These are phyloP conservation scores for Cheilosia urbana DNA, from an alignment of 2,888 invertebrate species.

Conservation along the genomic window DNA sequence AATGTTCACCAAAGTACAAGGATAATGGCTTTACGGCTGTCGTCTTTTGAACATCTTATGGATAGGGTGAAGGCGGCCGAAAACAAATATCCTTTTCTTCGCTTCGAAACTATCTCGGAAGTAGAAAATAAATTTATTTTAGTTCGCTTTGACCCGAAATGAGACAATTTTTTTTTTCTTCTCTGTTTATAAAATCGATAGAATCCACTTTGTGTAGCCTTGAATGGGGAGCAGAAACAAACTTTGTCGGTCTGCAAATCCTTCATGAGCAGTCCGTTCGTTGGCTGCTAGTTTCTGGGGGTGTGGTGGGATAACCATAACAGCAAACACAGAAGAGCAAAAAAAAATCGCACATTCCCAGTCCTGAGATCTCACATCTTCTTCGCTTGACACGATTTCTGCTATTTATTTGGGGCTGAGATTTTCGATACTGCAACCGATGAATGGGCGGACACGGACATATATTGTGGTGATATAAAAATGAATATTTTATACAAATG, in stretches of 20 bases:
- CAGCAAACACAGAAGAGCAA: conserved; percentile 32
- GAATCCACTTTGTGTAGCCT: conserved; percentile 50
- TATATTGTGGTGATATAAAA: conserved; percentile 56
- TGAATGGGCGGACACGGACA: conserved; percentile 2
- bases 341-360: conserved; percentile 29
- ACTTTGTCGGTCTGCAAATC: conserved; percentile 32
- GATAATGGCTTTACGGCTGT: conserved; percentile 58
- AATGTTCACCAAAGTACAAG: conserved; percentile 48
- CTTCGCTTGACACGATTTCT: conserved; percentile 67
- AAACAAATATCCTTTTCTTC: conserved; percentile 49
- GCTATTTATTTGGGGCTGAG: conserved; percentile 61
- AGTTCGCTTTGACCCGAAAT: conserved; percentile 60
- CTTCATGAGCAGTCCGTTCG: conserved; percentile 15
- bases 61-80: conserved; percentile 48
- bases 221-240: conserved; percentile 31
- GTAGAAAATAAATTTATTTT: conserved; percentile 60
- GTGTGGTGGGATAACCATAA: too few relatives aligned
- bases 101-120: conserved; percentile 58
- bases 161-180: conserved; percentile 14
- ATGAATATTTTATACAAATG: conserved; percentile 70
- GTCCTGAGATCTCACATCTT: conserved; percentile 35
- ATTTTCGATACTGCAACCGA: conserved; percentile 46
- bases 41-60: conserved; percentile 31
- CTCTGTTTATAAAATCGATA: conserved; percentile 51
- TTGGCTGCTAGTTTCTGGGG: not conserved